These are phyloP conservation scores for Orchesellides sinensis DNA, from an alignment of 2,888 invertebrate genomes.

Conservation along the genomic window DNA sequence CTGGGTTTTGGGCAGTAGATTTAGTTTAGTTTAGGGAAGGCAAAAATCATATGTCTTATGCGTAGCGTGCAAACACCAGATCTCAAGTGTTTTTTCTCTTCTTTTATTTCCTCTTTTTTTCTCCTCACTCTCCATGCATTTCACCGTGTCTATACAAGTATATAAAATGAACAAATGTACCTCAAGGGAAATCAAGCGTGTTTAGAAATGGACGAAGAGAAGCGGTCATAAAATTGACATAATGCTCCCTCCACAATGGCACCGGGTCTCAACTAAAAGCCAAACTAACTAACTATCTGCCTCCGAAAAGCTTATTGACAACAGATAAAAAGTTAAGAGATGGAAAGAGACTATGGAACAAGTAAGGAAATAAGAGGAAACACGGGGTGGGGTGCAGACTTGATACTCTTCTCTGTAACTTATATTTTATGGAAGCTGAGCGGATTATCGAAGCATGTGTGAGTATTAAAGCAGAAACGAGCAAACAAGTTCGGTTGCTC, in stretches of 20 bases:
- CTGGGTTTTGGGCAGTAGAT: not conserved
- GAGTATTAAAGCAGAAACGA: too few species aligned
- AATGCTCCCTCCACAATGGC: slow-evolving; percentile 65
- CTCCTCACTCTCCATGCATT: slow-evolving; percentile 11
- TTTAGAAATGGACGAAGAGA: slow-evolving; percentile 71
- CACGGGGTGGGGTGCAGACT: too few species aligned
- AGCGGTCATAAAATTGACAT: slow-evolving; percentile 71
- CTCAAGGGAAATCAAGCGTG: slow-evolving; percentile 70
- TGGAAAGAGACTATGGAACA: slow-evolving; percentile 1
- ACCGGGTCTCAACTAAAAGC: slow-evolving; percentile 34
- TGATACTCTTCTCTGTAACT: too few species aligned
- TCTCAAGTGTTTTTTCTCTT: slow-evolving; percentile 4
- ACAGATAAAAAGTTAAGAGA: slow-evolving; percentile 42
- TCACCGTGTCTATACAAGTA: slow-evolving; percentile 38
- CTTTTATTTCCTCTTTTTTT: slow-evolving; percentile 1
- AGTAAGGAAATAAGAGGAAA: not conserved
- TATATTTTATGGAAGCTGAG: slow-evolving; percentile 3
- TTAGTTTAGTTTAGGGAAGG: too few species aligned
- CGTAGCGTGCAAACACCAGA: not conserved
- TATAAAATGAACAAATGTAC: slow-evolving; percentile 70
- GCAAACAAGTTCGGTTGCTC: too few species aligned
- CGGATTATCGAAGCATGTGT: not conserved
- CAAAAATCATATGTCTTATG: slow-evolving; percentile 8
- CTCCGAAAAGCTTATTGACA: slow-evolving; percentile 30
- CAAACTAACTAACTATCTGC: slow-evolving; percentile 35